Evolutionary conservation across 2,797 vertebrate genomes (phyloP).

Genomic region (Acipenser ruthenus): DNA sequence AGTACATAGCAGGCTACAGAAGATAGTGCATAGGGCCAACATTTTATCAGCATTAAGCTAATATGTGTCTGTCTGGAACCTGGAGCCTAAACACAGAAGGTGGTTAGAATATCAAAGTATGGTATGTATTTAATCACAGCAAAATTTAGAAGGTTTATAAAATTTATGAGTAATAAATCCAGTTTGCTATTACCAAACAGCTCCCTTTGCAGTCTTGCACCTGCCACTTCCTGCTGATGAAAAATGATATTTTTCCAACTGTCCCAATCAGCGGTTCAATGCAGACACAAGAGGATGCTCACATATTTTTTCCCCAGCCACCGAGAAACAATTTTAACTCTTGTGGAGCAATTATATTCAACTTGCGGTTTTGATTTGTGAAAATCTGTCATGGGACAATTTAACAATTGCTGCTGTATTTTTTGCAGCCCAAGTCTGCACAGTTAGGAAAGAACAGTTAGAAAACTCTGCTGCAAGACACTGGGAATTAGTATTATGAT

Average conservation of each 20-base stretch:
- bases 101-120: conserved; percentile 39
- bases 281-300: conserved; percentile 35
- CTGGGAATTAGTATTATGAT: no score
- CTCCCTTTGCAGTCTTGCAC: conserved; percentile 41
- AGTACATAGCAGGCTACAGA: no score
- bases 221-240: conserved; percentile 33
- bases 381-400: not conserved
- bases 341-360: not conserved
- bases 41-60: no score
- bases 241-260: conserved; percentile 32
- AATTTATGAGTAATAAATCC: conserved; percentile 37
- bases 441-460: no score
- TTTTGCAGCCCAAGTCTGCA: not conserved
- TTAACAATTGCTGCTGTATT: not conserved
- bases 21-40: no score
- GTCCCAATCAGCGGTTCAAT: conserved; percentile 26
- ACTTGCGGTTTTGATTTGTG: not conserved
- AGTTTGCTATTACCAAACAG: conserved; percentile 35
- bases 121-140: conserved; percentile 43
- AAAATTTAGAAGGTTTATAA: conserved; percentile 32
- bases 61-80: no score
- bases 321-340: not conserved
- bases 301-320: not conserved
- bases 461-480: no score
- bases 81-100: no score